phyloP scores from a whole-genome alignment of 2,797 vertebrate genomes.

The Ctenosaura bakeri region DNA sequence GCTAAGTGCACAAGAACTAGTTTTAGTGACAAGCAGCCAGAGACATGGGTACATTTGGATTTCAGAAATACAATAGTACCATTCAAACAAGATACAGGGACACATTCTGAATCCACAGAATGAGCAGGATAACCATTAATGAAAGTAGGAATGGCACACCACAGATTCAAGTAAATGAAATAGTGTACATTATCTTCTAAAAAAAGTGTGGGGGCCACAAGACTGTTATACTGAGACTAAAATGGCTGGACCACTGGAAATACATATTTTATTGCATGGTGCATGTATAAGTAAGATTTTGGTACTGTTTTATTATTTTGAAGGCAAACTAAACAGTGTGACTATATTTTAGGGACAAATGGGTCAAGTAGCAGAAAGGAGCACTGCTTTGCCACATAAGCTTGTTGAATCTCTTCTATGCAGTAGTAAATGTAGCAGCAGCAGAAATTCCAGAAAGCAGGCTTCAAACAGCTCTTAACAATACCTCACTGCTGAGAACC shows the following conservation, averaged over 20 bases:
- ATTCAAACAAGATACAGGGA: neutral
- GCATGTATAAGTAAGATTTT: conserved; percentile 45
- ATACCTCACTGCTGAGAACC: conserved; percentile 49
- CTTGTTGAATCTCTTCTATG: neutral
- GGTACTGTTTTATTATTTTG: neutral
- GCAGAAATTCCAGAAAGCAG: conserved; percentile 9
- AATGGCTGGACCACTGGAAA: neutral
- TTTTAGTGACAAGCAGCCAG: no score
- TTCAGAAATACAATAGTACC: neutral
- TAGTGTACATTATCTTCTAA: neutral
- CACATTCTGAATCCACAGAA: neutral
- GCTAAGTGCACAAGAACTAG: neutral
- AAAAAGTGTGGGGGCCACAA: neutral
- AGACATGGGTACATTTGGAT: neutral
- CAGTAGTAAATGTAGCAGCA: neutral
- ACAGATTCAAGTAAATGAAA: neutral
- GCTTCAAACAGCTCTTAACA: conserved; percentile 45
- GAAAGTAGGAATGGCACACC: neutral
- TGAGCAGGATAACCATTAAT: neutral
- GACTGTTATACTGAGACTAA: neutral
- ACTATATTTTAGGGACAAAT: conserved; percentile 56
- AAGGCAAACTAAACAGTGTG: neutral
- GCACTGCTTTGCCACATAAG: neutral
- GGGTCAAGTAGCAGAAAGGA: conserved; percentile 19
- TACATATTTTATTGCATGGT: conserved; percentile 4